These are phyloP conservation scores for Drosophila algonquin DNA, from an alignment of 2,888 invertebrate species.

Conservation along the genomic window DNA sequence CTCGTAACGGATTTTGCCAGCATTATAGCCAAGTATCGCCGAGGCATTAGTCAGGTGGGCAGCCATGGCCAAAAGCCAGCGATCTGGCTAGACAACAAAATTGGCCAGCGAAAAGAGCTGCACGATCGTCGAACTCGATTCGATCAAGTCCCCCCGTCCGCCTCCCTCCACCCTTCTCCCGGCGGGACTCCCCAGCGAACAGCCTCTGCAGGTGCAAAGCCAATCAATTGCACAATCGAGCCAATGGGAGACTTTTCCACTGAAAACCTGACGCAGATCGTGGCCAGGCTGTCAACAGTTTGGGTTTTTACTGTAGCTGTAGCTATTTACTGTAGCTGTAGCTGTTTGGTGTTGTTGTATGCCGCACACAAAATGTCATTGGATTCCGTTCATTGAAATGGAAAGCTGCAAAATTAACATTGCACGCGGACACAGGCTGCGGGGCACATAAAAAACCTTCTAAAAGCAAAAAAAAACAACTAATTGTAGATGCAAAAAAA, in stretches of 20 bases:
- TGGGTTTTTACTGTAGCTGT: conserved; percentile 4
- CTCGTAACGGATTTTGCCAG: conserved; percentile 55
- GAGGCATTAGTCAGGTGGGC: conserved; percentile 21
- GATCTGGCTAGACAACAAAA: conserved; percentile 32
- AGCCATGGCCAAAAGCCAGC: conserved; percentile 24
- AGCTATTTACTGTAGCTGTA: background rate
- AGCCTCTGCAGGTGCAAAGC: conserved; percentile 55
- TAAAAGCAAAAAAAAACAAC: conserved; percentile 11
- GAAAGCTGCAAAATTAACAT: conserved; percentile 62
- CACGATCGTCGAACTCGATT: conserved; percentile 48
- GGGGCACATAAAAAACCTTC: conserved; percentile 12
- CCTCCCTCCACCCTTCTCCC: background rate
- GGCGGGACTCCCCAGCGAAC: background rate
- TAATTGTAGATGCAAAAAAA: conserved; percentile 60
- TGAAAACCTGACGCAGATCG: conserved; percentile 41
- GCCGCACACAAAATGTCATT: conserved; percentile 46
- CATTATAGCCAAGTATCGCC: background rate
- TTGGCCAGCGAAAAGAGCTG: conserved; percentile 28
- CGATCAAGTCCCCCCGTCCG: background rate
- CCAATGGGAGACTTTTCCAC: conserved; percentile 18
- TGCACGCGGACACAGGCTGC: conserved; percentile 46
- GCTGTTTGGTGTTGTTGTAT: conserved; percentile 21
- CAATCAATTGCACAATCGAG: conserved; percentile 49
- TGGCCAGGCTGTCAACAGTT: conserved; percentile 50
- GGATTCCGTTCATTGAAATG: conserved; percentile 61